Evolutionary conservation across 2,797 vertebrate genomes (phyloP).

Genomic region (Eidolon dupreanum): DNA sequence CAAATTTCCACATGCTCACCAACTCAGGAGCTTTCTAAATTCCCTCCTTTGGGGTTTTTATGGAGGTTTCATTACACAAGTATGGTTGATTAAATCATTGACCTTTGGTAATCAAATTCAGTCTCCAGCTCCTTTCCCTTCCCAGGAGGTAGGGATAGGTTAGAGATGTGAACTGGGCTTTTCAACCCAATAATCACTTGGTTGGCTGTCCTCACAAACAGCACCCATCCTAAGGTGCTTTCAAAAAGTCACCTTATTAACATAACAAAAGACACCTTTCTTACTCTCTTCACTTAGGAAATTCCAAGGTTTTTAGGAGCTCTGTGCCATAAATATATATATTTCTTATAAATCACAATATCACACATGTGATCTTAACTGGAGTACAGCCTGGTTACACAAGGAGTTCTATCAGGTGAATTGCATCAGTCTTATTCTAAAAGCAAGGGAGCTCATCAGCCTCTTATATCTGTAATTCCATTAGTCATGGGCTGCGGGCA

Average conservation of each 20-base stretch:
- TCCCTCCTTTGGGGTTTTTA: neutral
- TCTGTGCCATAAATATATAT: neutral
- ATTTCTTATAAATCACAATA: neutral
- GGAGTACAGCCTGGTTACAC: neutral
- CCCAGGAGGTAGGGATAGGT: neutral
- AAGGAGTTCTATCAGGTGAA: neutral
- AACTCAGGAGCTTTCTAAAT: neutral
- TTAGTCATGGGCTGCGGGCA: neutral
- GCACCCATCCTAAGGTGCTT: neutral
- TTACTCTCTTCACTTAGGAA: neutral
- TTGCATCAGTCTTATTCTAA: neutral
- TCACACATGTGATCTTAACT: neutral
- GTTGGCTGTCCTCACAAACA: neutral
- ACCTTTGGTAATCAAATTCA: neutral
- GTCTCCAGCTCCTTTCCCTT: neutral
- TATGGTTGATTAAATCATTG: neutral
- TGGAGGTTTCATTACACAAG: neutral
- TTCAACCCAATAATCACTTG: neutral
- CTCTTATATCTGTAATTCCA: neutral
- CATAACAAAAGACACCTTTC: neutral
- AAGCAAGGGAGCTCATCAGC: neutral
- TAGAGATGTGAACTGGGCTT: neutral
- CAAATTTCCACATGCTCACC: too few relatives aligned
- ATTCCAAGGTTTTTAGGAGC: neutral
- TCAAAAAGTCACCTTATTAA: neutral